Evolutionary conservation across 2,113 vertebrate genomes (phyloP).

Genomic region (Coturnix japonica): DNA sequence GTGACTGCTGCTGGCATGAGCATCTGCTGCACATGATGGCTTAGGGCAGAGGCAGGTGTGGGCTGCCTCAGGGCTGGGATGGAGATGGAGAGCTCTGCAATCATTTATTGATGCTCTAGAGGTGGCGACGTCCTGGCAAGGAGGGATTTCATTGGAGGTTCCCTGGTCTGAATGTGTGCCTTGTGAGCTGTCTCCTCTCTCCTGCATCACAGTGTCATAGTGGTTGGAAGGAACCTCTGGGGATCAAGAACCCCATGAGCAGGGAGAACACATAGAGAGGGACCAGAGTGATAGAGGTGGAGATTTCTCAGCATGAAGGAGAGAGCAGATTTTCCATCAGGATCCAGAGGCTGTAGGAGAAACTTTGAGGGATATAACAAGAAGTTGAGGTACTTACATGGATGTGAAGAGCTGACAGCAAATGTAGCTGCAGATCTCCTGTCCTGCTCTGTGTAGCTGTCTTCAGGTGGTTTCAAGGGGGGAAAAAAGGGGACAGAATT

Average conservation of each 20-base stretch:
- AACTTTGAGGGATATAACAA: no score
- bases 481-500: neutral
- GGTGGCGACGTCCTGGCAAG: fast-evolving
- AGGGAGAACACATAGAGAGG: fast-evolving
- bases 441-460: neutral
- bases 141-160: neutral
- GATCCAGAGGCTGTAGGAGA: neutral
- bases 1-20: neutral
- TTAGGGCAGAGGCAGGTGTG: slow-evolving; percentile 55
- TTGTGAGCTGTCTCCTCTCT: neutral
- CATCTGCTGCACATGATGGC: slow-evolving; percentile 21
- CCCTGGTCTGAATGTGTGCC: fast-evolving
- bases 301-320: neutral
- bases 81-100: neutral
- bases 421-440: neutral
- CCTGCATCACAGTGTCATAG: no score
- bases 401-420: neutral
- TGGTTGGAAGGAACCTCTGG: no score
- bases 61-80: neutral
- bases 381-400: neutral
- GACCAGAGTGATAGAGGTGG: fast-evolving
- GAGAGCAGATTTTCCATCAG: neutral
- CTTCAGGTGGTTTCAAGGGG: neutral
- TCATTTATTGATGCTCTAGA: fast-evolving
- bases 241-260: neutral